Evolutionary conservation across 2,888 invertebrate genomes (phyloP).

Genomic region (Hartigia nigra): DNA sequence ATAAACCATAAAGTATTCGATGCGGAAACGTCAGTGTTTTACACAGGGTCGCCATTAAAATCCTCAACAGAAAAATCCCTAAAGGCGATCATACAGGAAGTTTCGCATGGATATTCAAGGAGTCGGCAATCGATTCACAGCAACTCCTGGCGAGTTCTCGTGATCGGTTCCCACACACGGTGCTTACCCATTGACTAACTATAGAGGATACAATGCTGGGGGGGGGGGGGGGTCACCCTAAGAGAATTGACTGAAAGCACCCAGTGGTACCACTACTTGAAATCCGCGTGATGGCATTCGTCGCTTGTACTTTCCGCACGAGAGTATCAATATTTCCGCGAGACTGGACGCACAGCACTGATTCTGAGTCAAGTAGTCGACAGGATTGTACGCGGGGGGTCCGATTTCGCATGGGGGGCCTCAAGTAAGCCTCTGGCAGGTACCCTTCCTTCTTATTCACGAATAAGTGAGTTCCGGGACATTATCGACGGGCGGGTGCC

Average conservation of each 20-base stretch:
- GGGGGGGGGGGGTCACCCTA: not conserved
- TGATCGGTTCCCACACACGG: conserved; percentile 43
- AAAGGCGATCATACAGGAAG: not conserved
- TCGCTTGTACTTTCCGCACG: conserved; percentile 37
- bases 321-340: conserved; percentile 61
- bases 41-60: not conserved
- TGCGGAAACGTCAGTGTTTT: not conserved
- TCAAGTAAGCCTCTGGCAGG: conserved; percentile 11
- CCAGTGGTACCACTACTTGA: not conserved
- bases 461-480: conserved; percentile 34
- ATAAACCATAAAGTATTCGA: not conserved
- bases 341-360: conserved; percentile 53
- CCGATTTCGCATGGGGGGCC: conserved; percentile 42
- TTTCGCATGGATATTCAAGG: not conserved
- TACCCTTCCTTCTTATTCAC: not conserved
- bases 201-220: not conserved
- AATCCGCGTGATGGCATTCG: conserved; percentile 9
- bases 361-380: conserved; percentile 47
- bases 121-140: not conserved
- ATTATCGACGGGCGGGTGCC: conserved; percentile 62
- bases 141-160: conserved; percentile 10
- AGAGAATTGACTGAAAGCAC: not conserved
- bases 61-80: not conserved
- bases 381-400: conserved; percentile 31
- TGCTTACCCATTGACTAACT: not conserved